Evolutionary conservation across 2,888 invertebrate species (phyloP).

Genomic region (Cosmopolites sordidus): DNA sequence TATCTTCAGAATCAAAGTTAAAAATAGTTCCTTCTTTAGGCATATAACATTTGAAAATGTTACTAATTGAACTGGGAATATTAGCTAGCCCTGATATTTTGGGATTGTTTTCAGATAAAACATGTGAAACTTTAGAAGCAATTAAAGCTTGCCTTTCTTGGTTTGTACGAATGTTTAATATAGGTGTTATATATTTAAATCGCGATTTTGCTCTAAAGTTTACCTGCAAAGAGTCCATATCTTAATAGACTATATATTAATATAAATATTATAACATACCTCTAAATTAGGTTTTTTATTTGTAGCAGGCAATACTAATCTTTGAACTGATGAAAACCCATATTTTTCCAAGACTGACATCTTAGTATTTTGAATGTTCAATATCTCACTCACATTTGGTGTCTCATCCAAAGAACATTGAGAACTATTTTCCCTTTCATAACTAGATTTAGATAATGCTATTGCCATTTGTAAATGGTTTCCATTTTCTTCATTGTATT

Average conservation of each 20-base stretch:
- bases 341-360: slow-evolving; percentile 56
- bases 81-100: not conserved
- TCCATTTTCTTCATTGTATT: slow-evolving; percentile 55
- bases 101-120: slow-evolving; percentile 30
- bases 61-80: not conserved
- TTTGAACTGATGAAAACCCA: slow-evolving; percentile 51
- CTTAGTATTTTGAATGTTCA: slow-evolving; percentile 41
- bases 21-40: slow-evolving; percentile 7
- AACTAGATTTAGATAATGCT: slow-evolving; percentile 60
- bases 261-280: too few species aligned
- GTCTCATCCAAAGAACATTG: slow-evolving; percentile 8
- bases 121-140: slow-evolving; percentile 38
- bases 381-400: slow-evolving; percentile 26
- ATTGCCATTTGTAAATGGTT: slow-evolving; percentile 65
- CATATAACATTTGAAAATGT: not conserved
- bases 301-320: slow-evolving; percentile 9
- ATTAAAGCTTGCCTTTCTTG: slow-evolving; percentile 42
- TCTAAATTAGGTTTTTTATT: not conserved
- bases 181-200: slow-evolving; percentile 43
- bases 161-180: slow-evolving; percentile 39
- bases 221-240: not conserved
- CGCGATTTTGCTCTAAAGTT: slow-evolving; percentile 21
- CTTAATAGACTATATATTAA: too few species aligned
- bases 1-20: slow-evolving; percentile 18
- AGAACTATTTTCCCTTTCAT: slow-evolving; percentile 32